Conservation (phyloP, 2,113 vertebrate genomes). For the Entomyzon cyanotis region DNA sequence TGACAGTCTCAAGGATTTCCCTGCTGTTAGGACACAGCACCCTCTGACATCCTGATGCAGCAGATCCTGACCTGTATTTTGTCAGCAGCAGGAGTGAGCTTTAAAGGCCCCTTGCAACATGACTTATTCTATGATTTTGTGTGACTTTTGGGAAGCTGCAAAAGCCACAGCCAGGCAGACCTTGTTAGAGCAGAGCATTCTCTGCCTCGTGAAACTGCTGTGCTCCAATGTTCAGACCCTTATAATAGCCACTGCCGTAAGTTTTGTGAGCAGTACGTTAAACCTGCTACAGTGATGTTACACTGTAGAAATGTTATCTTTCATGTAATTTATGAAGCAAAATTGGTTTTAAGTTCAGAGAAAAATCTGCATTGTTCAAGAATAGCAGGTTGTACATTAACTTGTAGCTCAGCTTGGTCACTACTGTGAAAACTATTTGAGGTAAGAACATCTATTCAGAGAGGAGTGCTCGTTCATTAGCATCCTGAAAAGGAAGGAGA, state of each 20-base stretch:
- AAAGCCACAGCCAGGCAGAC: background rate
- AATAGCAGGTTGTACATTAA: background rate
- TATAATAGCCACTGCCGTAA: background rate
- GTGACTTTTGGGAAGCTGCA: background rate
- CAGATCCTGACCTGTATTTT: background rate
- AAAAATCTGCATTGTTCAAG: background rate
- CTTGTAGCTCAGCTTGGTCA: background rate
- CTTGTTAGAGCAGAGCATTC: background rate
- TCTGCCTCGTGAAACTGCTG: fast-evolving
- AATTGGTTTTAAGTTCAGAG: background rate
- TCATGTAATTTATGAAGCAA: background rate
- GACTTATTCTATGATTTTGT: background rate
- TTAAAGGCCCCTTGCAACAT: background rate
- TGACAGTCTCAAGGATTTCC: background rate
- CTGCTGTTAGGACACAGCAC: background rate
- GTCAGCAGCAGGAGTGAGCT: background rate
- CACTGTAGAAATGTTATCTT: background rate
- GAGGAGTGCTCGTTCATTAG: background rate
- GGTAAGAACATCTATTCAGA: background rate
- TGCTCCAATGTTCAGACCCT: background rate
- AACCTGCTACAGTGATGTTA: background rate
- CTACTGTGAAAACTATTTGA: background rate
- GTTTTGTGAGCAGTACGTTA: background rate
- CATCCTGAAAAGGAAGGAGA: background rate
- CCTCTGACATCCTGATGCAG: background rate